A percentile compares a stretch with the other conserved stretches of the same genome.
Conservation (phyloP, 1,140 invertebrate genomes). For the Meloidogyne chitwoodi region DNA sequence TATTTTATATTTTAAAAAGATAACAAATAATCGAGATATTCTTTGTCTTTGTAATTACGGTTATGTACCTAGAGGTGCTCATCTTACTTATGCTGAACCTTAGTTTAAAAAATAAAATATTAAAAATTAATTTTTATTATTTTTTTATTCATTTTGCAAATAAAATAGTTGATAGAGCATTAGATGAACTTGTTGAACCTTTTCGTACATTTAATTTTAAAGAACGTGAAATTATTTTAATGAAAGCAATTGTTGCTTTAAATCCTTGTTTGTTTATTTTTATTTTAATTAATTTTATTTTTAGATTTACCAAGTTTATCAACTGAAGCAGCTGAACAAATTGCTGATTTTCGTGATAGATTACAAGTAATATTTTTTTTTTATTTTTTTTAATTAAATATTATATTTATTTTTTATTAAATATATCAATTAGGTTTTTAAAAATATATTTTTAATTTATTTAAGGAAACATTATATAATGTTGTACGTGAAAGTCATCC, state of each 20-base stretch:
- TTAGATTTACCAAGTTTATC: constrained; percentile 48
- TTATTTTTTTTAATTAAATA: neutral
- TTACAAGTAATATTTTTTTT: constrained; percentile 32
- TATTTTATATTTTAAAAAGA: neutral
- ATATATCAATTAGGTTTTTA: too few species aligned
- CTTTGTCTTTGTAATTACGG: constrained; percentile 38
- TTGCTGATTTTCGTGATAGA: constrained; percentile 54
- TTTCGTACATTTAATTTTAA: constrained; percentile 57
- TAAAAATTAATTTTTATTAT: neutral
- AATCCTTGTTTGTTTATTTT: constrained; percentile 47
- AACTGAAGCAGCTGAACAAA: constrained; percentile 52
- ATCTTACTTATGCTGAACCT: constrained; percentile 34
- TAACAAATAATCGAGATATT: constrained; percentile 37
- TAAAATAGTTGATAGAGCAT: constrained; percentile 51
- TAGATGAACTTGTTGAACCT: constrained; percentile 55
- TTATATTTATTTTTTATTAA: neutral
- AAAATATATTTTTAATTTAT: too few species aligned
- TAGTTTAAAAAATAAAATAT: constrained; percentile 17
- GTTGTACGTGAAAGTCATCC: constrained; percentile 60
- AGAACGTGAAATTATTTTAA: constrained; percentile 56
- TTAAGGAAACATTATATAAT: constrained; percentile 56
- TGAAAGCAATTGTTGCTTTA: constrained; percentile 57
- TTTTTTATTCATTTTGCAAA: constrained; percentile 54
- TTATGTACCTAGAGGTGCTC: constrained; percentile 36
- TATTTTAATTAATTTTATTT: neutral